Percentiles rank a stretch among this genome's conserved stretches.
These are phyloP conservation scores for Emydura subglobosa DNA, from an alignment of 2,113 vertebrate species.

Conservation along the genomic window DNA sequence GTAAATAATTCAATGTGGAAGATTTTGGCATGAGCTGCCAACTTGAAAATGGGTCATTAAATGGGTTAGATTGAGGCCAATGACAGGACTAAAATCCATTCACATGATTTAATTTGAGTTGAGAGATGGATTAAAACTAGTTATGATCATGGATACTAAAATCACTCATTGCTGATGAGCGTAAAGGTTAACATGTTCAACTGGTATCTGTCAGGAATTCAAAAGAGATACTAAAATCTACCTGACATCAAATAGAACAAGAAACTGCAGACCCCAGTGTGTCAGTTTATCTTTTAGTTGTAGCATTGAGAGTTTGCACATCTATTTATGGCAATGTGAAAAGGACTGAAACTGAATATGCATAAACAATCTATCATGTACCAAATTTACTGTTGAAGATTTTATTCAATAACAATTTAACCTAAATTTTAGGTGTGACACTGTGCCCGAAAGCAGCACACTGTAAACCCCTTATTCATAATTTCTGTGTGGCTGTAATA, in stretches of 20 bases:
- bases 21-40: not conserved
- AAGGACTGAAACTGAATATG: conserved; percentile 27
- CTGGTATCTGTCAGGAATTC: not conserved
- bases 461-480: too few relatives aligned
- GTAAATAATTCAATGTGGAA: conserved; percentile 9
- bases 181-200: conserved; percentile 24
- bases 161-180: conserved; percentile 3
- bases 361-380: conserved; percentile 11
- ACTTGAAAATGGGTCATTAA: conserved; percentile 35
- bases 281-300: conserved; percentile 2
- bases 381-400: not conserved
- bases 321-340: conserved; percentile 24
- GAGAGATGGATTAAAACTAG: conserved; percentile 38
- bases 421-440: not conserved
- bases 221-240: conserved; percentile 26
- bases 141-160: not conserved
- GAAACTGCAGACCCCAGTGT: not conserved
- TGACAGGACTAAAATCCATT: not conserved
- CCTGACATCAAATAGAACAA: conserved; percentile 44
- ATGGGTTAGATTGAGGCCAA: conserved; percentile 18
- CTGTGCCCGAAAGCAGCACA: too few relatives aligned
- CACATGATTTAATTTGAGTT: conserved; percentile 40
- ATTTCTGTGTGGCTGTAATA: too few relatives aligned
- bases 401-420: conserved; percentile 46
- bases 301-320: not conserved